phyloP scores from a whole-genome alignment of 2,888 invertebrate genomes.

The Gastracanthus pulcherrimus region DNA sequence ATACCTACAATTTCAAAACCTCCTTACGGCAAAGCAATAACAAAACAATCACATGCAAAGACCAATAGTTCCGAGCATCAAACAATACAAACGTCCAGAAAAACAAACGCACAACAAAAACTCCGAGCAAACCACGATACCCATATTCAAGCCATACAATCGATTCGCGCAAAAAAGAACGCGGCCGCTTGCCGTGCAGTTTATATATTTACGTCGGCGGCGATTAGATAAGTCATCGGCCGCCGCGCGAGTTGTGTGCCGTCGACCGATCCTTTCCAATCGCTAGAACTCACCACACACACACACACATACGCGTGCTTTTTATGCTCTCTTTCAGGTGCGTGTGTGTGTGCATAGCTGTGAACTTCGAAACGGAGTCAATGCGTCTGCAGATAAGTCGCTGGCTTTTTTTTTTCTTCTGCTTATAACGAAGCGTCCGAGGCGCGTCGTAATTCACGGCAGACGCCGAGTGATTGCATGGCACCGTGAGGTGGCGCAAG shows the following conservation, averaged over 20 bases:
- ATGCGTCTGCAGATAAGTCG: not conserved
- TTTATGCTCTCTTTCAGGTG: not conserved
- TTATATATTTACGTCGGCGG: conserved; percentile 7
- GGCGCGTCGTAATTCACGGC: no score
- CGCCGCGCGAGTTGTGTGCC: not conserved
- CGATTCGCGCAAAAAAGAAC: not conserved
- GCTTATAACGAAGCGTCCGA: no score
- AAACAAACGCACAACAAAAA: no score
- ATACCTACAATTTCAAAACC: not conserved
- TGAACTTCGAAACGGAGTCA: not conserved
- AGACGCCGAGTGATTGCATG: not conserved
- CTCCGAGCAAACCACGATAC: no score
- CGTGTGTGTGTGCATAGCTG: not conserved
- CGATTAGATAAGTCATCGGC: conserved; percentile 14
- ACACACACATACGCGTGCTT: not conserved
- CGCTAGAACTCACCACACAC: not conserved
- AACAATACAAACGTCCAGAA: no score
- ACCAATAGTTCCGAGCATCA: no score
- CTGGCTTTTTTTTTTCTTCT: no score
- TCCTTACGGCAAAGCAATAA: no score
- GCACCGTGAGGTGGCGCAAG: no score
- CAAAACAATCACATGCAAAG: no score
- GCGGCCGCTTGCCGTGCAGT: not conserved
- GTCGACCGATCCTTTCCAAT: conserved; percentile 4
- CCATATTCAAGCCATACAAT: not conserved